These are phyloP conservation scores for Melanostigma gelatinosum DNA, from an alignment of 2,113 vertebrate genomes.

Conservation along the genomic window DNA sequence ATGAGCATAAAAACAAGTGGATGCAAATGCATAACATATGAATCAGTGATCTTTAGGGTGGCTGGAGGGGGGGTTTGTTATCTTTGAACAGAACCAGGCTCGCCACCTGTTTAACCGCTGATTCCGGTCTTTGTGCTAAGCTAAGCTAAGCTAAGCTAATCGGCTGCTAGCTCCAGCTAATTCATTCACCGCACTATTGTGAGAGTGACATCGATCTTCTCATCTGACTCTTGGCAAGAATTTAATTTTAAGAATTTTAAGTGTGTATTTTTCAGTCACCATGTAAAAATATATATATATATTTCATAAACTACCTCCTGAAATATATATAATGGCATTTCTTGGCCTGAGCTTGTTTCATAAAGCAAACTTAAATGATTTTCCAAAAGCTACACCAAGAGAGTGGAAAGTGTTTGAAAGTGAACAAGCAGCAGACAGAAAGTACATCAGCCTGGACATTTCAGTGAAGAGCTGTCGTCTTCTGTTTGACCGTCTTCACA, in stretches of 20 bases:
- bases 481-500: conserved; percentile 21
- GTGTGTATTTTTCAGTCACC: not conserved
- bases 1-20: not conserved
- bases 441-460: not conserved
- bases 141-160: too few species aligned
- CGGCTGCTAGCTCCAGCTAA: not conserved
- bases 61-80: too few species aligned
- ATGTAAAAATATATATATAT: too few species aligned
- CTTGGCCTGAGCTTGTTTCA: not conserved
- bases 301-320: not conserved
- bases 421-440: not conserved
- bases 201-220: not conserved
- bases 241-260: not conserved
- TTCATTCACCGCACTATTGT: not conserved
- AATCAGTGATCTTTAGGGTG: not conserved
- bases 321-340: not conserved
- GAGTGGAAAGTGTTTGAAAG: not conserved
- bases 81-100: too few species aligned
- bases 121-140: not conserved
- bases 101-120: too few species aligned
- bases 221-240: not conserved
- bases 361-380: not conserved
- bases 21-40: not conserved
- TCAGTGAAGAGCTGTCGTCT: not conserved
- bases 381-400: not conserved